phyloP scores from a whole-genome alignment of 2,888 invertebrate genomes.

The Bellardia pandia region DNA sequence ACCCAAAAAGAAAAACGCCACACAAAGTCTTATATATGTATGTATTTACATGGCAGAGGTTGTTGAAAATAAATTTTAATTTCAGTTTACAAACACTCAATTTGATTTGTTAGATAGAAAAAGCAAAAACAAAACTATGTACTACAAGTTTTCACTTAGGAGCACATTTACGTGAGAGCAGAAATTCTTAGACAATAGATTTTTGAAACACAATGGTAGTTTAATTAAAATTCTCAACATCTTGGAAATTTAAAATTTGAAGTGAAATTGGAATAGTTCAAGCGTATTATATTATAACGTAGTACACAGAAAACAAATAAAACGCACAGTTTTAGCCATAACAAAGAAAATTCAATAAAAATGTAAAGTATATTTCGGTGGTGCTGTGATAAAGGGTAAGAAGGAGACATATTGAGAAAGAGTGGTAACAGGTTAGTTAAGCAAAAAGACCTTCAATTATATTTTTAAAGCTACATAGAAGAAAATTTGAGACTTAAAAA shows the following conservation, averaged over 20 bases:
- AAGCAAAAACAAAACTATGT: background rate
- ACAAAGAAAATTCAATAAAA: background rate
- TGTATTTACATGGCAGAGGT: constrained; percentile 1
- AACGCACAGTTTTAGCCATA: constrained; percentile 1
- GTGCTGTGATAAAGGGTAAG: background rate
- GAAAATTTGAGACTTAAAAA: too few species aligned
- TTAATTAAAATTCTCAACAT: constrained; percentile 67
- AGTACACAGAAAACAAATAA: background rate
- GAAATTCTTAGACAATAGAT: constrained; percentile 48
- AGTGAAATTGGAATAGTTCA: constrained; percentile 57
- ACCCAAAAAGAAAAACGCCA: background rate
- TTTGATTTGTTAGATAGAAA: constrained; percentile 57
- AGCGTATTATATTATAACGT: constrained; percentile 41
- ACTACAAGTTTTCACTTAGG: constrained; percentile 30
- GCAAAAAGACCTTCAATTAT: background rate
- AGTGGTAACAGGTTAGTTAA: too few species aligned
- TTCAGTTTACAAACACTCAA: constrained; percentile 61
- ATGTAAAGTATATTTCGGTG: background rate
- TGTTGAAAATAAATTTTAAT: constrained; percentile 62
- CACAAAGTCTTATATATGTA: too few species aligned
- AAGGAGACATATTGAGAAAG: too few species aligned
- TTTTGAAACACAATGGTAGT: constrained; percentile 60
- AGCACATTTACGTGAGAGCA: constrained; percentile 27
- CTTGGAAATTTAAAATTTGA: constrained; percentile 54
- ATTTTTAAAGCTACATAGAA: background rate